Percentiles rank a stretch among this genome's conserved stretches.
These are phyloP conservation scores for Zenarchopterus dispar DNA, from an alignment of 2,797 vertebrate genomes.

Conservation along the genomic window DNA sequence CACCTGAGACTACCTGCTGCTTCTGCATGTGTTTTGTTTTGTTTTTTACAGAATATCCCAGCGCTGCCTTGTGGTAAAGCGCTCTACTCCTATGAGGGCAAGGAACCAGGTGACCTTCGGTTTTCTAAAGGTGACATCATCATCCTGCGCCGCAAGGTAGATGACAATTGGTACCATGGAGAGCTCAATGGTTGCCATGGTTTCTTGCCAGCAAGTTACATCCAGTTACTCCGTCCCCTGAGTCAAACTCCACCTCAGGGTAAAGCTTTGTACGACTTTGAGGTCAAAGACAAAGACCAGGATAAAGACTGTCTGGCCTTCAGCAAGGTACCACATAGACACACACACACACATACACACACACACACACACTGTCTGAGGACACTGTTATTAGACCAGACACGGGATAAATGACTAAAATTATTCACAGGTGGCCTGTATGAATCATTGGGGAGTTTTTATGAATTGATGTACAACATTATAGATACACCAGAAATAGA, in stretches of 20 bases:
- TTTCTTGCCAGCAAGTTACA: slow-evolving; percentile 94
- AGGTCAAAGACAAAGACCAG: slow-evolving; percentile 98
- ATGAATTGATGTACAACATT: slow-evolving; percentile 22
- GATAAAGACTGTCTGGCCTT: slow-evolving; percentile 98
- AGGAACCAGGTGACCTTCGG: slow-evolving; percentile 95
- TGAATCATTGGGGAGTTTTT: slow-evolving; percentile 14
- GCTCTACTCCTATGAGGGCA: slow-evolving; percentile 96
- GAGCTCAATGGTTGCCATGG: slow-evolving; percentile 94
- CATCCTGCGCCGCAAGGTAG: slow-evolving; percentile 92
- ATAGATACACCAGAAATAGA: slow-evolving; percentile 28
- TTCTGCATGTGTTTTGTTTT: slow-evolving; percentile 34
- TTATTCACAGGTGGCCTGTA: neutral
- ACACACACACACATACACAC: slow-evolving; percentile 15
- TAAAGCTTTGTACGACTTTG: slow-evolving; percentile 98
- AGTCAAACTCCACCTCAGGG: slow-evolving; percentile 93
- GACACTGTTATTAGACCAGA: slow-evolving; percentile 18
- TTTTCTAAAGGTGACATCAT: slow-evolving; percentile 97
- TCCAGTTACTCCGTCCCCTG: slow-evolving; percentile 92
- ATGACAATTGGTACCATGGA: slow-evolving; percentile 97
- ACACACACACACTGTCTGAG: slow-evolving; percentile 2
- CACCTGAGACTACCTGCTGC: neutral
- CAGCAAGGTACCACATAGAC: slow-evolving; percentile 86
- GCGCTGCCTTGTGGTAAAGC: slow-evolving; percentile 95
- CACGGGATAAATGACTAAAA: neutral
- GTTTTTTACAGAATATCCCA: slow-evolving; percentile 84